phyloP scores from a whole-genome alignment of 2,797 vertebrate genomes.

The Catostomus latipinnis region DNA sequence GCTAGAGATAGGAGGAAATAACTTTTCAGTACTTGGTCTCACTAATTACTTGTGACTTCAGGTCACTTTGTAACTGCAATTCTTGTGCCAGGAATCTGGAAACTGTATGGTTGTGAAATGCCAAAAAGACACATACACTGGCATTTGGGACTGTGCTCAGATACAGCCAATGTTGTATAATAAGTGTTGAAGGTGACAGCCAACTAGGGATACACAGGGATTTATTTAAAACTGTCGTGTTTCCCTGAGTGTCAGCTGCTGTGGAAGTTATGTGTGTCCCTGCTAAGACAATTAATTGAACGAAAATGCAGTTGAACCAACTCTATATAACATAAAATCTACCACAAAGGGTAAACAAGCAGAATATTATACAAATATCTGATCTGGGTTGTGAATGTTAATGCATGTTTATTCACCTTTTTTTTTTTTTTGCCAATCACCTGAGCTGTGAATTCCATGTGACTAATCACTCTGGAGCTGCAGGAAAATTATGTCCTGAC shows the following conservation, averaged over 20 bases:
- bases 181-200: conserved; percentile 41
- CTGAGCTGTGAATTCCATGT: too few relatives aligned
- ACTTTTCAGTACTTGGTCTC: conserved; percentile 7
- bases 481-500: too few relatives aligned
- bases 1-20: conserved; percentile 30
- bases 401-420: too few relatives aligned
- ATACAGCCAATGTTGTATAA: conserved; percentile 27
- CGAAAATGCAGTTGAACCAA: conserved; percentile 19
- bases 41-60: not conserved
- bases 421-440: too few relatives aligned
- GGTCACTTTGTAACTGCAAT: too few relatives aligned
- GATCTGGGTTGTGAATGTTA: too few relatives aligned
- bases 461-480: too few relatives aligned
- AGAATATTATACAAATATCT: too few relatives aligned
- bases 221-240: conserved; percentile 48
- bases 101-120: conserved; percentile 35
- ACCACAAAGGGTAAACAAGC: conserved; percentile 1
- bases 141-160: conserved; percentile 43
- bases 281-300: conserved; percentile 40
- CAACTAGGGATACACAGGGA: conserved; percentile 33
- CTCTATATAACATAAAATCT: not conserved
- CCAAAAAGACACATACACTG: conserved; percentile 45
- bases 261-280: not conserved
- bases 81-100: conserved; percentile 42
- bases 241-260: conserved; percentile 33